Percentiles rank a stretch among this genome's conserved stretches.
phyloP scores from a whole-genome alignment of 2,888 invertebrate species.

The Sesia apiformis region DNA sequence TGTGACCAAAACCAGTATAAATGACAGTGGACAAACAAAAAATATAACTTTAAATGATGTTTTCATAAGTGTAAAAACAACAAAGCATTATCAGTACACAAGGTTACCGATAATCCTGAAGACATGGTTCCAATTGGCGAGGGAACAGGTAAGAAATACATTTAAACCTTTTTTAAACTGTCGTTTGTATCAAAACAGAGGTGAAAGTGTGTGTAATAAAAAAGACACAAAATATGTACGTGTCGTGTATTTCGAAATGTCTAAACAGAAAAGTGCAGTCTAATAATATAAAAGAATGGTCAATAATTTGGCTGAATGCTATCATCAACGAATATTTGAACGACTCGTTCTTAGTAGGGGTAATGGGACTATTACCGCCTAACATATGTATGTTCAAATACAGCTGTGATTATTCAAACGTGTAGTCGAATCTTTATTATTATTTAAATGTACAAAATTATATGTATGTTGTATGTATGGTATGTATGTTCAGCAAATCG shows the following conservation, averaged over 20 bases:
- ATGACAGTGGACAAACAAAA: conserved; percentile 52
- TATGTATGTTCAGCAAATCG: too few relatives aligned
- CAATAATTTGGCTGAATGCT: neutral
- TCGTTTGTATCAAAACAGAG: neutral
- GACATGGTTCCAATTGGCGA: conserved; percentile 96
- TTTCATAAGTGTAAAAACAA: conserved; percentile 97
- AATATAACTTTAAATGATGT: conserved; percentile 87
- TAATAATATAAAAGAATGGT: neutral
- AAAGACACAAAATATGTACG: neutral
- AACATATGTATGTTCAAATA: neutral
- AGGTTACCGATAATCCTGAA: conserved; percentile 90
- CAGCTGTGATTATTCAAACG: neutral
- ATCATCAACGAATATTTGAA: neutral
- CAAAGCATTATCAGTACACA: conserved; percentile 88
- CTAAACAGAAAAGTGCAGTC: neutral
- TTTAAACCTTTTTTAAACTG: neutral
- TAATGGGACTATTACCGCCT: neutral
- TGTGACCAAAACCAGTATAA: conserved; percentile 59
- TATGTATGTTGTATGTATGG: too few relatives aligned
- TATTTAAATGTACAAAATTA: too few relatives aligned
- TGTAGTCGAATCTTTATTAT: too few relatives aligned
- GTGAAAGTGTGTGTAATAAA: neutral
- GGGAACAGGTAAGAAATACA: conserved; percentile 83
- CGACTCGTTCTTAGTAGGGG: neutral
- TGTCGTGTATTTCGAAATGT: neutral